Base-by-base conservation (phyloP, 2,888 invertebrate genomes). In the Stratiomys singularior region DNA sequence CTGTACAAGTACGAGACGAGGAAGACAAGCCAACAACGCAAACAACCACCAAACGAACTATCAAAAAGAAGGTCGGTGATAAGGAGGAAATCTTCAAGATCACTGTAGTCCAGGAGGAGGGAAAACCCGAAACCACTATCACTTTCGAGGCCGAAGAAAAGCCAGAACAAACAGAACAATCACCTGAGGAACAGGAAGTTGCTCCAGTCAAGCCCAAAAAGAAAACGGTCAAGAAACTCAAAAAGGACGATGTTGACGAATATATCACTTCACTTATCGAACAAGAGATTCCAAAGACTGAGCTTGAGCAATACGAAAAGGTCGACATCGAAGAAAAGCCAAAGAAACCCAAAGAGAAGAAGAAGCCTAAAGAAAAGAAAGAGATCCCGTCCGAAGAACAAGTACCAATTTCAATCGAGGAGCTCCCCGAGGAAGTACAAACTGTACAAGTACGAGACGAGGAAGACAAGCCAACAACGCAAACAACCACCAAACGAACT, bases 401-500 rank as follows among this genome's bases (percentile, higher is more conserved):
- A 82, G 11, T 81, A 83, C 63, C 52, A 56, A 47, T 78, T 23
- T 46, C 58, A n/a, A 80, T 82, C 63, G 82, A 82, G 60, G 77
- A 85, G 80, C 64, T 86, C 84, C 81, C 85, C 83, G 83, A 87
- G 84, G 80, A 76, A 30, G 76, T 56, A 4, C 18, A 63, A 44
- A 60, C 66, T 11, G 21, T 56, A 13, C 37, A 67, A 66, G 56
- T 80, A 27, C 71, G 81, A 71, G 76, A 77, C 15, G 23, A 82
- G 28, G 84, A 84, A 77, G 85, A 84, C 3, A 85, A 84, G 66
- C 81, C 83, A 0, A 84, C 83, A 23, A 84, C 83, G 80, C 84
- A 82, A 4, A 83, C 83, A 9, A 85, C 84, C 0, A 86, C 85
- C 21, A 88, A 85, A 76, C 85, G 85, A 0, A 81, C 84, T 80